Base-by-base conservation (phyloP, 2,113 vertebrate genomes). In the Periophthalmodon schlosseri region DNA sequence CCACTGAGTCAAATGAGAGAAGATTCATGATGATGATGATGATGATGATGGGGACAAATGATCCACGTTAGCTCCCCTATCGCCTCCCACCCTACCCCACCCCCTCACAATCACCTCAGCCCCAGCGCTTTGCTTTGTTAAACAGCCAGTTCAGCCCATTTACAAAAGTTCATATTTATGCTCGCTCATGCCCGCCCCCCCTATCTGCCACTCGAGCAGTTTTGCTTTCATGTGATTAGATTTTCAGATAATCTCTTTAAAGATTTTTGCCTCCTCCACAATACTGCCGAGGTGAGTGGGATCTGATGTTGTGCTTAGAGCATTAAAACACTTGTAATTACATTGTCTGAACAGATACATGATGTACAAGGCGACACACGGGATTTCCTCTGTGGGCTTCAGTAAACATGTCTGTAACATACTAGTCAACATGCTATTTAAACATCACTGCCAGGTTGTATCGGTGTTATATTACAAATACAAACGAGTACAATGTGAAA, bases 41-140 rank as follows among this genome's bases (percentile, higher is more conserved):
- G 68, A 83, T 76, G 65, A 78, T 63, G 57, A 50, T 73, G 15
- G 67, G 79, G 70, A 28, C 65, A 70, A 81, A 86, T 77, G 70
- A 84, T 57, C 61, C 52, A 72, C 67, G 77, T 79, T 66, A 77
- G 74, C 75, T 71, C 23, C 78, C 69, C 66, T 64, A 74, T 69
- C 75, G 56, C 72, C 46, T 57, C 49, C 28, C 3, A 28, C 3
- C 8, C 1, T 10, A 18, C 52, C 9, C 10, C 0, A 5, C n/a
- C 63, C 54, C 56, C 77, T 68, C 71, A 73, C 71, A 73, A 84
- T 78, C 73, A 5, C 66, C 50, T 23, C 4, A 21, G 16, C 24
- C 49, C 0, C 57, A 56, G 52, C 28, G 5, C 69, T 69, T 52
- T 39, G 49, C 36, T 50, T 77, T 71, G 34, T 70, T 68, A 65